Conservation (phyloP, 1,140 invertebrate species). For the Bursaphelenchus mucronatus region DNA sequence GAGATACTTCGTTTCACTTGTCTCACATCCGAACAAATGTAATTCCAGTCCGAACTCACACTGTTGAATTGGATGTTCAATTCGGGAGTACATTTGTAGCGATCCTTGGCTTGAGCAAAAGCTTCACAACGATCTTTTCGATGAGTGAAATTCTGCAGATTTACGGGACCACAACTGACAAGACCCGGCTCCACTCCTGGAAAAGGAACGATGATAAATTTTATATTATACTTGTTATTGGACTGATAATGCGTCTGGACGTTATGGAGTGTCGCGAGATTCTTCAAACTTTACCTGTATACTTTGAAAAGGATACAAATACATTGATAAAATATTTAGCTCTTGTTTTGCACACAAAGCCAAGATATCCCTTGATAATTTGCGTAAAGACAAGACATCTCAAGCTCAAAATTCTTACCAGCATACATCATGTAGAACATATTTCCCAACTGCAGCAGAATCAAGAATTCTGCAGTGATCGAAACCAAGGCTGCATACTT, state of each 20-base stretch:
- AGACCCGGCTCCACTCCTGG: conserved; percentile 32
- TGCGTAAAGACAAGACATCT: background rate
- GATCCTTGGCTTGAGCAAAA: background rate
- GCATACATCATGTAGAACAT: conserved; percentile 27
- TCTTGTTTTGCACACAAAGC: no score
- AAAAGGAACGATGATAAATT: background rate
- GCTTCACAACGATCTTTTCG: conserved; percentile 27
- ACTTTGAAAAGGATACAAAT: no score
- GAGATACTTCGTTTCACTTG: conserved; percentile 16
- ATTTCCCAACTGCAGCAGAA: conserved; percentile 25
- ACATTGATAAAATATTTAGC: no score
- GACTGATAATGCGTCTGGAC: no score
- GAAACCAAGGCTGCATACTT: conserved; percentile 20
- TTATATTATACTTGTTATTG: no score
- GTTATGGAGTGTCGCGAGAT: no score
- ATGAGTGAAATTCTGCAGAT: conserved; percentile 4
- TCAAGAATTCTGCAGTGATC: conserved; percentile 17
- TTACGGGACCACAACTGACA: conserved; percentile 22
- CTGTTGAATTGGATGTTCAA: conserved; percentile 14
- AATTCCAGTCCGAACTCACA: conserved; percentile 28
- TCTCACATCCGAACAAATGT: conserved; percentile 2
- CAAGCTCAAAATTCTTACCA: background rate
- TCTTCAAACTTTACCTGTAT: no score
- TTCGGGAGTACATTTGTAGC: conserved; percentile 15
- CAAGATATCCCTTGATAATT: no score